A percentile compares a stretch with the other conserved stretches of the same genome.
Conservation (phyloP, 2,113 vertebrate species). For the Macaca mulatta region DNA sequence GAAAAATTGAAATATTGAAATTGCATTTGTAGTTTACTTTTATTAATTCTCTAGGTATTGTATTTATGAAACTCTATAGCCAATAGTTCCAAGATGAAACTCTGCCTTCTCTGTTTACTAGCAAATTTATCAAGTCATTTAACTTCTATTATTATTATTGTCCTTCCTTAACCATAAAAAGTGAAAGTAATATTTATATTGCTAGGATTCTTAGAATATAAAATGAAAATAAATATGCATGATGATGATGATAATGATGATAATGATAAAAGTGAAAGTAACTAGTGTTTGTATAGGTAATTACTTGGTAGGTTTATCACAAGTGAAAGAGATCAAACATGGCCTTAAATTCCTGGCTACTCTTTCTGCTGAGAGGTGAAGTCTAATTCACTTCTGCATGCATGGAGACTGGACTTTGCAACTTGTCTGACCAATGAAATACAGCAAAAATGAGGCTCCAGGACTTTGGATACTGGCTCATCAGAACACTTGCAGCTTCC, state of each 20-base stretch:
- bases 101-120: neutral
- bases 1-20: neutral
- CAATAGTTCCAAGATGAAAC: neutral
- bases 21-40: neutral
- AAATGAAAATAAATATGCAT: neutral
- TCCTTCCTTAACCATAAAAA: neutral
- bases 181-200: neutral
- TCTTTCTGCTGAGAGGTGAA: neutral
- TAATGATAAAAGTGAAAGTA: neutral
- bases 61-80: neutral
- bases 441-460: neutral
- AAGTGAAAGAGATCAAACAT: neutral
- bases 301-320: neutral
- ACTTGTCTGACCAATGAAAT: neutral
- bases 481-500: neutral
- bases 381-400: neutral
- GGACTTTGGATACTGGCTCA: neutral
- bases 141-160: neutral
- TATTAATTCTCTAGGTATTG: neutral
- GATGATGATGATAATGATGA: neutral
- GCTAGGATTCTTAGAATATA: neutral
- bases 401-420: neutral
- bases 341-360: fast-evolving
- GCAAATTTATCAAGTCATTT: neutral
- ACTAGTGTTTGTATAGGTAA: neutral